Conservation (phyloP, 2,113 vertebrate genomes). For the Theristicus caerulescens region DNA sequence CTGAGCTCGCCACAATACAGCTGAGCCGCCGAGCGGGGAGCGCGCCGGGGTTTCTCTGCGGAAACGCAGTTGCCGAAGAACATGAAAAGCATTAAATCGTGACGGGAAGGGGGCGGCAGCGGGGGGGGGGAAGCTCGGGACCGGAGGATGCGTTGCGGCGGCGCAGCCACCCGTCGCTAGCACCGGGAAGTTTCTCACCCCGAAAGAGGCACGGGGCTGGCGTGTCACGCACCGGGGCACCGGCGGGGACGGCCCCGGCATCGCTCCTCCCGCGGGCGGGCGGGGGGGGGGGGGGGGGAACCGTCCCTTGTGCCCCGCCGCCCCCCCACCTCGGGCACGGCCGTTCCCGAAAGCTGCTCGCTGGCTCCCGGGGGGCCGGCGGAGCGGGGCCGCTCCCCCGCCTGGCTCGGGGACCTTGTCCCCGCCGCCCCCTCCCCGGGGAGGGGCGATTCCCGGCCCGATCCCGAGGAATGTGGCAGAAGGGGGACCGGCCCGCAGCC, state of each 20-base stretch:
- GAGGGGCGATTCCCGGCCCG: not conserved
- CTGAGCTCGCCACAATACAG: constrained; percentile 70
- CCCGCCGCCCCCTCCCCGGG: not conserved
- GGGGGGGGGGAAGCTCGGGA: not conserved
- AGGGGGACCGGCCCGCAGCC: not conserved
- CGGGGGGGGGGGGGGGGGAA: not conserved
- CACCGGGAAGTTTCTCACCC: not conserved
- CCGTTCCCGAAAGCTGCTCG: not conserved
- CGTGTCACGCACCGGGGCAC: not conserved
- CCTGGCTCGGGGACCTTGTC: not conserved
- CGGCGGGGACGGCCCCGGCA: not conserved
- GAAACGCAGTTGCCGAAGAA: constrained; percentile 72
- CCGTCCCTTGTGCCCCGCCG: not conserved
- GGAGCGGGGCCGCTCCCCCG: too few species aligned
- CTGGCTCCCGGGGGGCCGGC: not conserved
- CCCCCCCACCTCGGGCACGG: not conserved
- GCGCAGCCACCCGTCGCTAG: not conserved
- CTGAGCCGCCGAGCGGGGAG: constrained; percentile 65
- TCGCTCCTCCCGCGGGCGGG: not conserved
- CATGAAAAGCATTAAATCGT: constrained; percentile 70
- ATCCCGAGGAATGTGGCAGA: constrained; percentile 3
- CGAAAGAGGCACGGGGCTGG: not conserved
- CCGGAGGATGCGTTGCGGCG: not conserved
- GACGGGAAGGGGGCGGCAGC: constrained; percentile 51
- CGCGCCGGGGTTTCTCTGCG: constrained; percentile 73